Evolutionary conservation across 2,797 vertebrate genomes (phyloP).

Genomic region (Ceyx erithaca): DNA sequence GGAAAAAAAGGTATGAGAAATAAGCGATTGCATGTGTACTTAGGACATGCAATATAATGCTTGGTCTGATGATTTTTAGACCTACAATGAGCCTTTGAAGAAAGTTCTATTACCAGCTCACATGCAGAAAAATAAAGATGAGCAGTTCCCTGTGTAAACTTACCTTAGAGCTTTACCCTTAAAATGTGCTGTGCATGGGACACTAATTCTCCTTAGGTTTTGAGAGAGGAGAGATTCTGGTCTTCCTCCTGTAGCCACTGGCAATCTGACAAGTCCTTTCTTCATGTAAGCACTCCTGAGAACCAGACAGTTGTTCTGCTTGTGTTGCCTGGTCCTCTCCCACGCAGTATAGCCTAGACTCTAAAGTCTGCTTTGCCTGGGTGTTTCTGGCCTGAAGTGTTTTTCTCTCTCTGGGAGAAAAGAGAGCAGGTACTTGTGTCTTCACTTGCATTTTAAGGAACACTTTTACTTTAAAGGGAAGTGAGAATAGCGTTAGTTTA

Average conservation of each 20-base stretch:
- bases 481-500: not conserved
- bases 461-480: not conserved
- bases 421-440: not conserved
- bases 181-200: not conserved
- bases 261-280: not conserved
- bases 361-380: not conserved
- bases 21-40: not conserved
- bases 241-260: not conserved
- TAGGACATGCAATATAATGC: not conserved
- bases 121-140: not conserved
- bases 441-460: not conserved
- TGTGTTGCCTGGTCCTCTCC: not conserved
- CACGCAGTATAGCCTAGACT: not conserved
- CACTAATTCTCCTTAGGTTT: not conserved
- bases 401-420: not conserved
- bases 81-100: not conserved
- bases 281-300: not conserved
- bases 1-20: not conserved
- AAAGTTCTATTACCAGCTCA: not conserved
- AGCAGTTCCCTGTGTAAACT: not conserved
- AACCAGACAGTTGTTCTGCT: not conserved
- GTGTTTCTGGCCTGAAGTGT: not conserved
- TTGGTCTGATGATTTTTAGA: not conserved
- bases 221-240: not conserved
- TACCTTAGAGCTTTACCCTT: not conserved